A percentile compares a stretch with the other conserved stretches of the same genome.
These are phyloP conservation scores for Drosophila sordidula DNA, from an alignment of 2,888 invertebrate species.

Conservation along the genomic window DNA sequence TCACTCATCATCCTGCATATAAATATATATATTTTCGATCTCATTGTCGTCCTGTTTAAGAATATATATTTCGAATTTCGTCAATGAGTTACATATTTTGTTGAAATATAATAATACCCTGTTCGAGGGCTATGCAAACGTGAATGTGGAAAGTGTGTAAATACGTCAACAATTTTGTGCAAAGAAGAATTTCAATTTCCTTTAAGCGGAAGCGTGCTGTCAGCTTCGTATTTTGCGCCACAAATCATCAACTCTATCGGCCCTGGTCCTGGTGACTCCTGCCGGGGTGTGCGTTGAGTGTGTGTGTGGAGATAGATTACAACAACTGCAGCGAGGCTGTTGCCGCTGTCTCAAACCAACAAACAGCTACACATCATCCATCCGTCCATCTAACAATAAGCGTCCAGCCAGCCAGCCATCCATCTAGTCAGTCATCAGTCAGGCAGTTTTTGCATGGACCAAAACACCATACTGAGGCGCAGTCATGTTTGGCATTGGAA, in stretches of 20 bases:
- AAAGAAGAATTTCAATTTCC: conserved; percentile 81
- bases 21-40: not conserved
- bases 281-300: conserved; percentile 18
- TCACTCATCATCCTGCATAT: not conserved
- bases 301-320: conserved; percentile 68
- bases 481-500: conserved; percentile 46
- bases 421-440: conserved; percentile 69
- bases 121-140: conserved; percentile 10
- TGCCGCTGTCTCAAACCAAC: conserved; percentile 34
- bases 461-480: conserved; percentile 33
- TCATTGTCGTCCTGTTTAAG: not conserved
- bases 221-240: conserved; percentile 75
- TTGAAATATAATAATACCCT: not conserved
- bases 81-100: not conserved
- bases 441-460: conserved; percentile 55
- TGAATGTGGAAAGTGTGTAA: conserved; percentile 50
- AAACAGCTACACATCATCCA: conserved; percentile 70
- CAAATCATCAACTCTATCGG: conserved; percentile 81
- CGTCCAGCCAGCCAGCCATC: conserved; percentile 60
- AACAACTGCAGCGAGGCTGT: conserved; percentile 59
- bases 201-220: conserved; percentile 75
- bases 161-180: conserved; percentile 79
- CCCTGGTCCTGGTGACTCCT: conserved; percentile 39
- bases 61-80: not conserved
- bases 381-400: conserved; percentile 79